A percentile compares a stretch with the other conserved stretches of the same genome.
These are phyloP conservation scores for Threskiornis aethiopicus DNA, from an alignment of 2,797 vertebrate genomes.

Conservation along the genomic window DNA sequence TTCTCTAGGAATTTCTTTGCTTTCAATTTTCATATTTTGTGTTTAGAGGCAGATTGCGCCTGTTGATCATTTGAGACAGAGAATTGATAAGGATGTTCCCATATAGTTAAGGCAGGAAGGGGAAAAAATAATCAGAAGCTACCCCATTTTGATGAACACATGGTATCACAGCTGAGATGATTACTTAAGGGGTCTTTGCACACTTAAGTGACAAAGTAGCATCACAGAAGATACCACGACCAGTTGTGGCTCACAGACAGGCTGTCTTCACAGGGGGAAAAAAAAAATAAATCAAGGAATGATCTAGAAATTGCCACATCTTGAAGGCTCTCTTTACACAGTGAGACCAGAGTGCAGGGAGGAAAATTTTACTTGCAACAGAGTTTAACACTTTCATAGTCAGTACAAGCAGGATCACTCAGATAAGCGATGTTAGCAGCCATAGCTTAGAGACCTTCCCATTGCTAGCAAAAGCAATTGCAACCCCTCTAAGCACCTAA, in stretches of 20 bases:
- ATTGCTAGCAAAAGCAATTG: rapidly evolving
- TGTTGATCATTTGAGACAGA: not conserved
- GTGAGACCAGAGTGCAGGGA: rapidly evolving
- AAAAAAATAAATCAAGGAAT: not conserved
- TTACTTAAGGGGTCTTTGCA: not conserved
- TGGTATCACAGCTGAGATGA: not conserved
- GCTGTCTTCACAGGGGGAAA: too few species aligned
- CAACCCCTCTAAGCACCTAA: not conserved
- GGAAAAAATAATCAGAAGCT: not conserved
- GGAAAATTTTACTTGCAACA: rapidly evolving
- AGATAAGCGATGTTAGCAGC: not conserved
- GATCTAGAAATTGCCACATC: not conserved
- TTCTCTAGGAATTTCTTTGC: not conserved
- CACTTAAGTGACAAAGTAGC: rapidly evolving
- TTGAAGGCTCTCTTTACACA: rapidly evolving
- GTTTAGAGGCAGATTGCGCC: not conserved
- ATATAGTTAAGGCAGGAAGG: not conserved
- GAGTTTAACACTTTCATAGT: not conserved
- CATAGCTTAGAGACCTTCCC: not conserved
- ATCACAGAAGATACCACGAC: rapidly evolving
- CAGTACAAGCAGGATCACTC: not conserved
- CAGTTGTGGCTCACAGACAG: not conserved
- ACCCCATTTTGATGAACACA: rapidly evolving
- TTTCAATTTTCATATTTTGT: not conserved
- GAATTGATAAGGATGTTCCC: rapidly evolving